A percentile compares a stretch with the other conserved stretches of the same genome.
Evolutionary conservation across 2,113 vertebrate genomes (phyloP).

Genomic region (Cettia cetti): DNA sequence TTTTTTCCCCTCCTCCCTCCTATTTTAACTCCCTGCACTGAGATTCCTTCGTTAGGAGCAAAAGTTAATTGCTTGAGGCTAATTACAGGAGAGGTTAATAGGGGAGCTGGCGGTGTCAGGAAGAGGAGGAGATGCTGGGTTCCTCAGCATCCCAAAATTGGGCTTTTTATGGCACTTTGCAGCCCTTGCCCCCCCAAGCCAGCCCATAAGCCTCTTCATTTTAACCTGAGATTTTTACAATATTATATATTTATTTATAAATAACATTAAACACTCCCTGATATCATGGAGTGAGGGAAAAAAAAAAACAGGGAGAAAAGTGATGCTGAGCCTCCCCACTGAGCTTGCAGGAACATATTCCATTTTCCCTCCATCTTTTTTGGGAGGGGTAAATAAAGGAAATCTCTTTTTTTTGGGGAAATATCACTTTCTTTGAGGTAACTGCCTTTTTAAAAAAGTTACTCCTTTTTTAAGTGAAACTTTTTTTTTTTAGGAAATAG

Average conservation of each 20-base stretch:
- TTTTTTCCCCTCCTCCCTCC: neutral
- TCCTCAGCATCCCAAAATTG: neutral
- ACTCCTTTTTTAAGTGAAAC: neutral
- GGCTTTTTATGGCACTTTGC: neutral
- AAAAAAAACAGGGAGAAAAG: neutral
- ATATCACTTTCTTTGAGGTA: neutral
- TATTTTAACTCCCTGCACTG: neutral
- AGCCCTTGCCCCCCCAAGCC: neutral
- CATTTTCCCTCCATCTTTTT: neutral
- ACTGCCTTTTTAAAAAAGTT: neutral
- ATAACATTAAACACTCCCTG: neutral
- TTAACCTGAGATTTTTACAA: neutral
- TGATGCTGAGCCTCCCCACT: neutral
- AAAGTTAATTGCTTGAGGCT: conserved; percentile 22
- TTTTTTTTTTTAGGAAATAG: neutral
- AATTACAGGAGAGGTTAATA: neutral
- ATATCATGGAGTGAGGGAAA: accelerated
- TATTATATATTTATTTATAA: neutral
- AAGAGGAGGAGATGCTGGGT: neutral
- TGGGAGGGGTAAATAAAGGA: neutral
- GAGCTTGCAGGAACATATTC: neutral
- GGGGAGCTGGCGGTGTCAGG: neutral
- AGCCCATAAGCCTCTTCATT: neutral
- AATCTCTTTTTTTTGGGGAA: neutral
- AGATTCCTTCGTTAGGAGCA: neutral